These are phyloP conservation scores for Leptinotarsa juncta DNA, from an alignment of 2,888 invertebrate genomes.

Conservation along the genomic window DNA sequence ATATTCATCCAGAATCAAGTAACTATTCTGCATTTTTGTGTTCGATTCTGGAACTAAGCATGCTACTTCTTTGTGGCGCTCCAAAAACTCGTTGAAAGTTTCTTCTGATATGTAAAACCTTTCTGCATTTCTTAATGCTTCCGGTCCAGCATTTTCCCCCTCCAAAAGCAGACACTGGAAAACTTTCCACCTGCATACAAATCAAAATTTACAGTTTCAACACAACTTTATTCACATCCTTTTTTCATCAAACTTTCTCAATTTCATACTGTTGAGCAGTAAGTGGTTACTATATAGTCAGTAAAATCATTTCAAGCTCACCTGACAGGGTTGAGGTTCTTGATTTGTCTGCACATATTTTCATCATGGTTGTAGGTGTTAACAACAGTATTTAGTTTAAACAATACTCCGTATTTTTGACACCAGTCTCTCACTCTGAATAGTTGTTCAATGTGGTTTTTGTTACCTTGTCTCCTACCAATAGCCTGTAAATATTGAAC, in stretches of 20 bases:
- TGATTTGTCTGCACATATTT: constrained; percentile 65
- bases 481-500: constrained; percentile 56
- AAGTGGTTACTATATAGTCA: too few species aligned
- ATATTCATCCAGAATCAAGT: constrained; percentile 69
- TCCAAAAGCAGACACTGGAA: constrained; percentile 68
- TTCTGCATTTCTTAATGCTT: constrained; percentile 65
- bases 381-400: constrained; percentile 69
- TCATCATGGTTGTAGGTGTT: constrained; percentile 67
- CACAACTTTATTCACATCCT: too few species aligned
- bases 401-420: constrained; percentile 63
- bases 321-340: constrained; percentile 63
- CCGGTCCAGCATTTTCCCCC: constrained; percentile 67
- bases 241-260: background rate
- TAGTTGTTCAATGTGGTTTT: constrained; percentile 64
- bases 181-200: constrained; percentile 62
- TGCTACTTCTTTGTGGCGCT: constrained; percentile 62
- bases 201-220: background rate
- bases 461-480: constrained; percentile 64
- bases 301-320: constrained; percentile 46
- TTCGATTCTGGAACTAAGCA: constrained; percentile 68
- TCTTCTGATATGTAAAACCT: constrained; percentile 65
- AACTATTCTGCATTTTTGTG: constrained; percentile 67
- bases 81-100: constrained; percentile 64
- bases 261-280: background rate
- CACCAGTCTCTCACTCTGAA: constrained; percentile 65